phyloP scores from a whole-genome alignment of 2,888 invertebrate species.

The Athripsodes cinereus region DNA sequence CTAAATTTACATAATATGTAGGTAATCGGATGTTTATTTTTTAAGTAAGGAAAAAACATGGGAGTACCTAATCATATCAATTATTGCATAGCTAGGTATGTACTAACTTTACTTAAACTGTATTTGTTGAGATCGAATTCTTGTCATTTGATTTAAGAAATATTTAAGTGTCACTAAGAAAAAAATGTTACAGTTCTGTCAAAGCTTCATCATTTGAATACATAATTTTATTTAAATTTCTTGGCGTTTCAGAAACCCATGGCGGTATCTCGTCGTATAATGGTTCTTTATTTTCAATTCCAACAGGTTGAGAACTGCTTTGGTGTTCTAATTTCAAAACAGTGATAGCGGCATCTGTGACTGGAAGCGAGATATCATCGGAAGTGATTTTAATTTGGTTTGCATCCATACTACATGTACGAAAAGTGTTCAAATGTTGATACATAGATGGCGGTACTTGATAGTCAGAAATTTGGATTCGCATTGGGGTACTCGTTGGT shows the following conservation, averaged over 20 bases:
- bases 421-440: constrained; percentile 25
- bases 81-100: too few species aligned
- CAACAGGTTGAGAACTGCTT: constrained; percentile 32
- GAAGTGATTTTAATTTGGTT: constrained; percentile 22
- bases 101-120: too few species aligned
- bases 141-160: too few species aligned
- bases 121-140: too few species aligned
- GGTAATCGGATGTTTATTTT: too few species aligned
- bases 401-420: constrained; percentile 39
- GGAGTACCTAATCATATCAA: too few species aligned
- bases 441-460: constrained; percentile 12
- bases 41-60: too few species aligned
- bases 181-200: constrained; percentile 42
- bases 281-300: constrained; percentile 46
- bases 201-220: constrained; percentile 41
- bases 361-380: constrained; percentile 28
- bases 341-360: constrained; percentile 43
- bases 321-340: constrained; percentile 45
- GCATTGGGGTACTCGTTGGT: constrained; percentile 13
- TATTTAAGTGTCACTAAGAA: too few species aligned
- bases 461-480: not conserved
- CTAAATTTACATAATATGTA: too few species aligned
- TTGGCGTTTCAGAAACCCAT: constrained; percentile 46
- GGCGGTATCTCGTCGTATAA: constrained; percentile 64
- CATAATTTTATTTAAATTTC: constrained; percentile 41